These are phyloP conservation scores for Calyptommatus sinebrachiatus DNA, from an alignment of 2,113 vertebrate genomes.

Conservation along the genomic window DNA sequence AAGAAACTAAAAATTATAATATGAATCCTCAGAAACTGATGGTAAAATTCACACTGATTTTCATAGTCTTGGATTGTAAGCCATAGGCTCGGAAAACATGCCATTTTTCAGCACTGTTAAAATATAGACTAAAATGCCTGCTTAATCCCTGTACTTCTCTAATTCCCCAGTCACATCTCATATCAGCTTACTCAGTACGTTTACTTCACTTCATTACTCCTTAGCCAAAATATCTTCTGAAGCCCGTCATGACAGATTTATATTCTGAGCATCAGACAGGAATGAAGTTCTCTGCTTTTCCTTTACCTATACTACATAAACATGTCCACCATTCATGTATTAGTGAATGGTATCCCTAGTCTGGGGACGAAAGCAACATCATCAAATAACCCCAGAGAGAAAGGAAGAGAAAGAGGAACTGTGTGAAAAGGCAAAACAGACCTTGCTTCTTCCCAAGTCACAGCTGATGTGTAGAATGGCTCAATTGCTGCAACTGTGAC, in stretches of 20 bases:
- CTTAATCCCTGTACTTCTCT: constrained; percentile 43
- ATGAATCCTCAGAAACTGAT: not conserved
- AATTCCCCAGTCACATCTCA: constrained; percentile 73
- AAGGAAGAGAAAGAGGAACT: not conserved
- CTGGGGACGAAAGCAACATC: constrained; percentile 24
- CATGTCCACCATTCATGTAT: constrained; percentile 63
- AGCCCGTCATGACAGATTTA: constrained; percentile 76
- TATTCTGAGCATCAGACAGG: constrained; percentile 81
- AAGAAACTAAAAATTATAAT: not conserved
- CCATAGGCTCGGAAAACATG: not conserved
- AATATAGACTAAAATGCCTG: constrained; percentile 47
- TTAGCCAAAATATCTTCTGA: constrained; percentile 72
- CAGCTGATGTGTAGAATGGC: rapidly evolving
- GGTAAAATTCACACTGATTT: constrained; percentile 6
- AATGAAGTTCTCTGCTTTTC: constrained; percentile 79
- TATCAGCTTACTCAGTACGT: constrained; percentile 64
- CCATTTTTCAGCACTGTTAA: constrained; percentile 24
- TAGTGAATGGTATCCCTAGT: not conserved
- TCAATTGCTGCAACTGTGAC: constrained; percentile 4
- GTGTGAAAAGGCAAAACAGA: not conserved
- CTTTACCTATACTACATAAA: constrained; percentile 81
- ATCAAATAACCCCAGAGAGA: constrained; percentile 12
- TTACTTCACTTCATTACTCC: constrained; percentile 77
- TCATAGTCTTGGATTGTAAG: constrained; percentile 12
- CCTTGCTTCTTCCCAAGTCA: not conserved